Evolutionary conservation across 1,140 invertebrate species (phyloP).

Genomic region (Ostrea denselamellosa): DNA sequence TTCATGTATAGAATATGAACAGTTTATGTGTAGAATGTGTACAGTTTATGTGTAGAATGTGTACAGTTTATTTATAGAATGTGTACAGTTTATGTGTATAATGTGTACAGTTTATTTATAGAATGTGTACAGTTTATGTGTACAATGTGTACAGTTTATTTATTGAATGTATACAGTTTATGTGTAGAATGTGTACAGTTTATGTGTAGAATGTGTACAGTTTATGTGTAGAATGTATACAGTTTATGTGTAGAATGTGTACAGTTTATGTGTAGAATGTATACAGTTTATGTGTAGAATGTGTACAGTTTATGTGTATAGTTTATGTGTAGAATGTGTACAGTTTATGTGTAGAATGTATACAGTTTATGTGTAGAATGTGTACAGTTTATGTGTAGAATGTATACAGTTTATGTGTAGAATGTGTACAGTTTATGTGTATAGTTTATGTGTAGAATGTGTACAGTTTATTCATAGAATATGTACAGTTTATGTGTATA

Average conservation of each 20-base stretch:
- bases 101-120: not conserved
- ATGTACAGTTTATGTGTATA: no score
- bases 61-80: not conserved
- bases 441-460: no score
- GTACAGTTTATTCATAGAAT: no score
- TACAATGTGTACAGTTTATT: not conserved
- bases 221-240: not conserved
- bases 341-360: no score
- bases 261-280: constrained; percentile 79
- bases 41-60: not conserved
- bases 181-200: no score
- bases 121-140: not conserved
- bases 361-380: no score
- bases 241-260: no score
- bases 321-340: constrained; percentile 72
- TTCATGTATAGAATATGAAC: no score
- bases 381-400: no score
- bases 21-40: constrained; percentile 79
- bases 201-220: not conserved
- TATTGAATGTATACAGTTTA: not conserved
- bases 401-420: no score
- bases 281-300: constrained; percentile 85
- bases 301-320: constrained; percentile 74
- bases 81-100: not conserved
- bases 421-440: no score